Evolutionary conservation across 2,113 vertebrate species (phyloP), one percentile per base, ranked within the genome.

Genomic region (Coturnix japonica): DNA sequence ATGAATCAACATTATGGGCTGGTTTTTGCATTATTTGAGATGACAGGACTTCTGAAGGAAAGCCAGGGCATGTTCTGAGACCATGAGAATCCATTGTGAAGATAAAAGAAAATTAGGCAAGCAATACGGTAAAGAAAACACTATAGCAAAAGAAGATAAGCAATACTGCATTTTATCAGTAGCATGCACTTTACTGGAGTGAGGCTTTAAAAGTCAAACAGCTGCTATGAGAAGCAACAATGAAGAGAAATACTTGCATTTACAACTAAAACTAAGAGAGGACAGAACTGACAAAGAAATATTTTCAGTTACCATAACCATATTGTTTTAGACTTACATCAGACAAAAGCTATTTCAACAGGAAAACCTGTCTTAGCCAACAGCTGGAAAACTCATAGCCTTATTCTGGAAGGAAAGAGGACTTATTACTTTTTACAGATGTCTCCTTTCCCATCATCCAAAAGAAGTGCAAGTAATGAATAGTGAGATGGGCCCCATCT

Each of bases 331-430:
- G 87, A 90, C 82, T 97, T 80, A 71, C 60, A 93, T 95, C 91
- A 96, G 93, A 94, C 87, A 87, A 94, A 75, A 91, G 91, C 80
- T 89, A 94, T 89, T 94, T 96, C 60, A 85, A 79, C 70, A 95
- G 95, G 95, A 97, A 96, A 95, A 95, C 64, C 71, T 94, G 76
- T 53, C 46, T 91, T 95, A 93, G 83, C 85, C 81, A 91, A 79
- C 93, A 97, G 91, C 90, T 95, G 91, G 87, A 96, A 97, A 97
- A 94, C 71, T 89, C 93, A 94, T 93, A 78, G 67, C 8, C 15
- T 81, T 54, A 43, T n/a, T 89, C 91, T 95, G 85, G 83, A 91
- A 93, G 79, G 91, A 63, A 80, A 80, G 23, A 44, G 84, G 46
- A 71, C 87, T 72, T 85, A 87, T 39, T 92, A 44, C 49, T 78